Conservation (phyloP, 37 sponge, comb jelly and placozoan species). For the Aplysina aerophoba region DNA sequence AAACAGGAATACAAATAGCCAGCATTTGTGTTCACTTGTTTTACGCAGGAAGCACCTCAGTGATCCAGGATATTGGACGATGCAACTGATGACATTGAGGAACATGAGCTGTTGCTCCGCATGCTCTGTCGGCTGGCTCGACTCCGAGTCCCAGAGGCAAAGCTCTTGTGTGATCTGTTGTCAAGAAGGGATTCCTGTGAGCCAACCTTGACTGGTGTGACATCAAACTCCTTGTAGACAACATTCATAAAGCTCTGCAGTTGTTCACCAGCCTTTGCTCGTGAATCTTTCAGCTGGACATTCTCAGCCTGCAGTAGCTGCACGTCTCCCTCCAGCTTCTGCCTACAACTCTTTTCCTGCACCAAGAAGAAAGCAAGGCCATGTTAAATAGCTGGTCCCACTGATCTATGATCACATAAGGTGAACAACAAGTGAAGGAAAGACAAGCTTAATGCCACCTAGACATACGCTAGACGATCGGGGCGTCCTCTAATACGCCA, state of each 20-base stretch:
- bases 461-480: too few relatives aligned
- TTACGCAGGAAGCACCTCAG: neutral
- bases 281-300: slow-evolving; percentile 31
- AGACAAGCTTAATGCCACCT: neutral
- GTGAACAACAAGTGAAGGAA: too few relatives aligned
- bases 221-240: slow-evolving; percentile 32
- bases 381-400: too few relatives aligned
- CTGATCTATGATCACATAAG: too few relatives aligned
- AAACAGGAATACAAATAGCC: too few relatives aligned
- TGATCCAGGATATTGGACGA: neutral
- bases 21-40: too few relatives aligned
- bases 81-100: neutral
- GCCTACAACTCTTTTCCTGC: slow-evolving; percentile 57
- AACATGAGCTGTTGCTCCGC: slow-evolving; percentile 20
- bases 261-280: slow-evolving; percentile 47
- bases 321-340: slow-evolving; percentile 64
- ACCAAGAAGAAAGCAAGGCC: slow-evolving; percentile 1
- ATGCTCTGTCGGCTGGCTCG: slow-evolving; percentile 18
- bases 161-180: slow-evolving; percentile 15
- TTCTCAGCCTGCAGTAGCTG: slow-evolving; percentile 58
- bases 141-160: neutral
- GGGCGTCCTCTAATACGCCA: too few relatives aligned
- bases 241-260: slow-evolving; percentile 57
- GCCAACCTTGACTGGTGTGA: neutral
- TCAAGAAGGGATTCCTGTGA: slow-evolving; percentile 29